Percentiles rank a stretch among this genome's conserved stretches.
Evolutionary conservation across 2,113 vertebrate species (phyloP).

Genomic region (Phalacrocorax brasilianus): DNA sequence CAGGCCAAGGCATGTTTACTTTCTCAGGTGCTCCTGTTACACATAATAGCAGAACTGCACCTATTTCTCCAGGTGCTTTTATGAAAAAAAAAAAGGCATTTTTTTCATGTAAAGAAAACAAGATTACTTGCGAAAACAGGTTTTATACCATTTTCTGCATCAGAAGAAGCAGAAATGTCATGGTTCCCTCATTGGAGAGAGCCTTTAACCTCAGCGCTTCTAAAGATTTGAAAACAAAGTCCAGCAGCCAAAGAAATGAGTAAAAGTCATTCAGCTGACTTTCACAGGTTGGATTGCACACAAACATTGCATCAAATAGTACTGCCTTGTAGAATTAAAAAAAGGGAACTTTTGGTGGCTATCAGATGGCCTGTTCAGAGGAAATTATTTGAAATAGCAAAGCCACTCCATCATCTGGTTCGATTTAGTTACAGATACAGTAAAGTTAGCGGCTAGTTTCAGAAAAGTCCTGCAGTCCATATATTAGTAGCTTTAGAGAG

Average conservation of each 20-base stretch:
- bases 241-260: neutral
- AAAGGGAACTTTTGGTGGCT: neutral
- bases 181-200: neutral
- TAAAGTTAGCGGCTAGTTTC: neutral
- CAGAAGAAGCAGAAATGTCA: neutral
- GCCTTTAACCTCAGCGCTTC: neutral
- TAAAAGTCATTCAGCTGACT: neutral
- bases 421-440: neutral
- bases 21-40: neutral
- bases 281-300: neutral
- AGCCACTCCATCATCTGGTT: neutral
- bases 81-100: neutral
- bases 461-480: neutral
- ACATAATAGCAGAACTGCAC: neutral
- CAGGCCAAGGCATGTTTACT: neutral
- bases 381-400: neutral
- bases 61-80: neutral
- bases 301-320: neutral
- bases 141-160: neutral
- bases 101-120: neutral
- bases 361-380: neutral
- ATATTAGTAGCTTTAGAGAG: neutral
- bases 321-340: rapidly evolving
- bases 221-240: neutral
- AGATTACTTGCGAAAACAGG: neutral